Base-by-base conservation (phyloP, 2,113 vertebrate species). In the Blennius ocellaris region DNA sequence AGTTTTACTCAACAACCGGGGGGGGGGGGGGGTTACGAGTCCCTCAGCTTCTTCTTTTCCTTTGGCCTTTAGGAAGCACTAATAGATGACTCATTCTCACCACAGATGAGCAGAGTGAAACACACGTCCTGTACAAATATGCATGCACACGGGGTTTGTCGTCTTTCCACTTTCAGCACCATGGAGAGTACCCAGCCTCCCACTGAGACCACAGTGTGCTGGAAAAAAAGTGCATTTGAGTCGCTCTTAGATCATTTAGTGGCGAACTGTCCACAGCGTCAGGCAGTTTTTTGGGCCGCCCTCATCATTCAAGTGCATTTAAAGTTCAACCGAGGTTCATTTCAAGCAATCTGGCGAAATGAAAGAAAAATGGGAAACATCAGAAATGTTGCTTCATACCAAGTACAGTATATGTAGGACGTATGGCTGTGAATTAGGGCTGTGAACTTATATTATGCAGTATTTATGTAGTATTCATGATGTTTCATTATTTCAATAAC, bases 41-140 rank as follows among this genome's bases (percentile, higher is more conserved):
- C 62, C 58, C 30, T 8, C 16, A 45, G 64, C 16, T 49, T 67
- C 11, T 71, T 43, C 51, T 44, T 57, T 49, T 69, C 62, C 56
- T 36, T 47, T 59, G 64, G 53, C 67, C 65, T 75, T 50, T 59
- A 80, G 61, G 60, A 55, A 65, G n/a, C 66, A 76, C 61, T 62
- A 51, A 70, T 74, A 58, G 56, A 71, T 80, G 77, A 80, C 69
- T 85, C 73, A 74, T 75, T 61, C 56, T 58, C 67, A 12, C 38
- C 47, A 48, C 50, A 30, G 21, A 30, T 30, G 21, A 30, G 21
- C 21, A 30, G 21, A 30, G 64, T 67, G 53, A 47, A 41, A 66
- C 47, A 66, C 50, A 60, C 59, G 68, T 53, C 66, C 21, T 38
- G 43, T 11, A 21, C 39, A 49, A 49, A 59, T 6, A 37, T 45